Evolutionary conservation across 1,140 invertebrate species (phyloP).

Genomic region (Ptiloglossa arizonensis): DNA sequence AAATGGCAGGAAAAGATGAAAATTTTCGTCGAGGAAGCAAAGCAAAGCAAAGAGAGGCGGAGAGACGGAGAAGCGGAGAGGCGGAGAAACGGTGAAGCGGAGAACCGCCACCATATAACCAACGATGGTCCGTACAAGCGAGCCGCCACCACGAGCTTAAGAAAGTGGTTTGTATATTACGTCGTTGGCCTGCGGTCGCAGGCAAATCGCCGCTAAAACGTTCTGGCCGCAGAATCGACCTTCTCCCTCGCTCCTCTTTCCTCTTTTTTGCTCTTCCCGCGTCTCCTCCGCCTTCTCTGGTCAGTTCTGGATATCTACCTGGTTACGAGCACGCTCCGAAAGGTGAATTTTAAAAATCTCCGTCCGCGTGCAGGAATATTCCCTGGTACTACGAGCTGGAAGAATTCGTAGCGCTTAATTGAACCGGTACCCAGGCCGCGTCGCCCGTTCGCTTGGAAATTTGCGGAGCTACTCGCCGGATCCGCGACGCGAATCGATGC

Average conservation of each 20-base stretch:
- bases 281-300: slow-evolving; percentile 1
- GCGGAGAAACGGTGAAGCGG: slow-evolving; percentile 36
- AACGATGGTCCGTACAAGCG: slow-evolving; percentile 60
- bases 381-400: slow-evolving; percentile 30
- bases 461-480: not conserved
- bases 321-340: slow-evolving; percentile 48
- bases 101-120: slow-evolving; percentile 62
- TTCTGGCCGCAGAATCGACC: slow-evolving; percentile 70
- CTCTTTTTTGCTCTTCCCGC: not conserved
- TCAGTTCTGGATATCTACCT: slow-evolving; percentile 31
- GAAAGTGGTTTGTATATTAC: slow-evolving; percentile 78
- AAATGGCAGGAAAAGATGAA: not conserved
- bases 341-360: slow-evolving; percentile 17
- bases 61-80: slow-evolving; percentile 20
- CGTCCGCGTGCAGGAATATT: slow-evolving; percentile 17
- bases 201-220: slow-evolving; percentile 79
- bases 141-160: slow-evolving; percentile 69
- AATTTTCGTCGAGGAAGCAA: slow-evolving; percentile 1
- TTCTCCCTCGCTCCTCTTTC: slow-evolving; percentile 10
- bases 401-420: slow-evolving; percentile 51
- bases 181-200: slow-evolving; percentile 77
- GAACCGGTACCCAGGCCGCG: slow-evolving; percentile 27
- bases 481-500: slow-evolving; percentile 4
- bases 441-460: slow-evolving; percentile 4
- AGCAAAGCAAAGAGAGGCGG: not conserved